Base-by-base conservation (phyloP, 1,140 invertebrate species). In the Procambarus virginalis region DNA sequence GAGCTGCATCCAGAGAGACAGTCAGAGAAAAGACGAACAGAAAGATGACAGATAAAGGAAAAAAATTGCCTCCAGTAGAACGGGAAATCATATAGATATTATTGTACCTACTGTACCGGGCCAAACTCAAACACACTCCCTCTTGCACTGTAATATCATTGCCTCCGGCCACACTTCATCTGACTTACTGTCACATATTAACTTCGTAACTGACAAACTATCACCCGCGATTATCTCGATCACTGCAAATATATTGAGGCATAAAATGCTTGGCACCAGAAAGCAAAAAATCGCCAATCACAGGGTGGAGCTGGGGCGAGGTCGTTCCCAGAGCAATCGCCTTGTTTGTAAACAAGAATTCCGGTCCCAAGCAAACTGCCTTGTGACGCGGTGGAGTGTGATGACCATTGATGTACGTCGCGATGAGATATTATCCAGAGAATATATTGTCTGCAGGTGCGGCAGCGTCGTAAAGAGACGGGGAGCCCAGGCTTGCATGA, bases 371-470 rank as follows among this genome's bases (percentile, higher is more conserved):
- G 22, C 20, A 22, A 10, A 73, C 68, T 73, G 34, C 68, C 22
- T 34, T 73, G 68, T 73, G 68, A 73, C 64, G 3, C 64, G 20
- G 68, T 6, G 14, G 6, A 34, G n/a, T 73, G 68, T 34, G 68
- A 73, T 73, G 2, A 10, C 68, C 68, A 34, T 73, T 73, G 68
- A 73, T 73, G 22, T 34, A 22, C 8, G 68, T 73, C 68, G 68
- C 22, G 68, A 73, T 73, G n/a, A 73, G 68, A 73, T 73, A 34
- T 10, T 73, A 73, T 73, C 68, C n/a, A 2, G 5, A 73, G 68
- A 34, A 73, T 34, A 73, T 73, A 73, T 73, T 34, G 68, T 73
- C 2, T 73, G 68, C 68, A 73, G 68, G 68, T 73, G 68, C 68
- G 34, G 22, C n/a, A 6, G 8, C 34, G 68, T 73, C 68, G 68